Percentiles rank a stretch among this genome's conserved stretches.
Conservation (phyloP, 2,888 invertebrate species). For the Microplitis deprimator region DNA sequence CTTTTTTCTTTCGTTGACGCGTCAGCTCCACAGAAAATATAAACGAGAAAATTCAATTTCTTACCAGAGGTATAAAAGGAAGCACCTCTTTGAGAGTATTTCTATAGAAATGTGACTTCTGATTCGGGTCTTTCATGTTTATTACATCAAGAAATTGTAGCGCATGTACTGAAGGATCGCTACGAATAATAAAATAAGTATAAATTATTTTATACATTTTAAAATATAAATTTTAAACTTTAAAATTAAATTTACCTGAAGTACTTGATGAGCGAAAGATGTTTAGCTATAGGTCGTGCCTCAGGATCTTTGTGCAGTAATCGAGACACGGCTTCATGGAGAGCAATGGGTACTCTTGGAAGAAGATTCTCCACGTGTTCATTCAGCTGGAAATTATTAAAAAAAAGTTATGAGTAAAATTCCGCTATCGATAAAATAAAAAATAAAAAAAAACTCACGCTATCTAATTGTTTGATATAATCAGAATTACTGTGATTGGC, state of each 20-base stretch:
- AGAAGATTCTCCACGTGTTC: slow-evolving; percentile 85
- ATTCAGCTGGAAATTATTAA: slow-evolving; percentile 79
- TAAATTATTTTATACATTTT: not conserved
- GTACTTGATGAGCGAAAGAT: slow-evolving; percentile 90
- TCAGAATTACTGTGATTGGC: slow-evolving; percentile 90
- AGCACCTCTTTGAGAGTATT: slow-evolving; percentile 89
- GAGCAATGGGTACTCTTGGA: slow-evolving; percentile 84
- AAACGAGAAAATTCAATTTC: slow-evolving; percentile 50
- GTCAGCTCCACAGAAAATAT: not conserved
- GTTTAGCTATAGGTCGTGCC: slow-evolving; percentile 91
- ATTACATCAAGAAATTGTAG: slow-evolving; percentile 94
- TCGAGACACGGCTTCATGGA: slow-evolving; percentile 90
- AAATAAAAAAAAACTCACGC: slow-evolving; percentile 76
- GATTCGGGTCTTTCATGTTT: slow-evolving; percentile 90
- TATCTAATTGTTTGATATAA: slow-evolving; percentile 92
- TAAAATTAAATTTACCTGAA: slow-evolving; percentile 78
- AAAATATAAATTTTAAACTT: not conserved
- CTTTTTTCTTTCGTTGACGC: too few species aligned
- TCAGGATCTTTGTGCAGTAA: slow-evolving; percentile 88
- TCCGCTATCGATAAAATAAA: too few species aligned
- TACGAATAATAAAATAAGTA: slow-evolving; percentile 66
- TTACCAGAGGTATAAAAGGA: slow-evolving; percentile 91
- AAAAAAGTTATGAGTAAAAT: too few species aligned
- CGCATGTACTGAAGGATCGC: slow-evolving; percentile 92
- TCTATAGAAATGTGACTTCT: slow-evolving; percentile 92